These are phyloP conservation scores for Coelinius sp. DNA, from an alignment of 2,888 invertebrate species.

Conservation along the genomic window DNA sequence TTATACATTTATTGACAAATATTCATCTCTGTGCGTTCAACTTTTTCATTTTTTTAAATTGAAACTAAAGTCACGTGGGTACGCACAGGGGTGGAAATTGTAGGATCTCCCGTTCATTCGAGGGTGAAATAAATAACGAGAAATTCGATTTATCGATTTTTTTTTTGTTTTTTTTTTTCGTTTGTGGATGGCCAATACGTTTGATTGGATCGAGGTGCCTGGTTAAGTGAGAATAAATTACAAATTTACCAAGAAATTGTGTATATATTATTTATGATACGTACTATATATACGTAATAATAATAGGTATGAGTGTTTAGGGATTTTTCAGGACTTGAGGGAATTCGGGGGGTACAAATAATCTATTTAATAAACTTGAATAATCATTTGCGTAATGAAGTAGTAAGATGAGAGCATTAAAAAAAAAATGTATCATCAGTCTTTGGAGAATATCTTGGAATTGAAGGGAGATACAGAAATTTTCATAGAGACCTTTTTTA, in stretches of 20 bases:
- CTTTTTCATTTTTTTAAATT: slow-evolving; percentile 10
- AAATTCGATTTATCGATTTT: neutral
- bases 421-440: neutral
- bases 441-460: too few species aligned
- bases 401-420: slow-evolving; percentile 33
- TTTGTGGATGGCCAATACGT: slow-evolving; percentile 16
- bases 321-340: neutral
- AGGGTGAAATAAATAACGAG: neutral
- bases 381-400: neutral
- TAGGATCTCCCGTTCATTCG: slow-evolving; percentile 6
- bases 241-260: slow-evolving; percentile 38
- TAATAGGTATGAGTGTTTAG: neutral
- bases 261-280: slow-evolving; percentile 53
- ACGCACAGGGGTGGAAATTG: neutral
- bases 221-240: slow-evolving; percentile 26
- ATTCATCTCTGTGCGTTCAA: slow-evolving; percentile 35
- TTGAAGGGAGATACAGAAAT: too few species aligned
- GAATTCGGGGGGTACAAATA: too few species aligned
- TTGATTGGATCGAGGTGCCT: slow-evolving; percentile 34
- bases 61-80: neutral
- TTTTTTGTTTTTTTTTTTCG: neutral
- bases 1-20: slow-evolving; percentile 56
- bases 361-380: too few species aligned
- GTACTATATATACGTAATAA: slow-evolving; percentile 37
- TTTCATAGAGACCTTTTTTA: too few species aligned